Evolutionary conservation across 1,140 invertebrate genomes (phyloP).

Genomic region (Caenorhabditis remanei): DNA sequence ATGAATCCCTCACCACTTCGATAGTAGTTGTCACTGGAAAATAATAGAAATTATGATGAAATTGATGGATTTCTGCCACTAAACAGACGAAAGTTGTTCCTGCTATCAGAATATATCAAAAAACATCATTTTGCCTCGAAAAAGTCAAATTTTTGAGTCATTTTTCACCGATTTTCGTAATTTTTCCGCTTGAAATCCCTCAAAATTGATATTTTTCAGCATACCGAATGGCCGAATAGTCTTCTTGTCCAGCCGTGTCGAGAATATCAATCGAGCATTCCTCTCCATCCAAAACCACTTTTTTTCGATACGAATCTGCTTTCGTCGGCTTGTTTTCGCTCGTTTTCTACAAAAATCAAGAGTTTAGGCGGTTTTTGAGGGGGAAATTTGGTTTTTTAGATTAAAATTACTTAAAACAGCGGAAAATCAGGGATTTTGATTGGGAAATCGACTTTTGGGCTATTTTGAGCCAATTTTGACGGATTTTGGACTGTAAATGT

Average conservation of each 20-base stretch:
- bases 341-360: constrained; percentile 85
- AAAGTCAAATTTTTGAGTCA: neutral
- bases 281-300: constrained; percentile 83
- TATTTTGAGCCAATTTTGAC: too few relatives aligned
- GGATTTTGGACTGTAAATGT: too few relatives aligned
- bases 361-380: constrained; percentile 2
- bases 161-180: neutral
- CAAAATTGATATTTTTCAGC: neutral
- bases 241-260: constrained; percentile 99
- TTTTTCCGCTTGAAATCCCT: neutral
- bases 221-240: constrained; percentile 91
- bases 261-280: constrained; percentile 99
- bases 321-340: constrained; percentile 99
- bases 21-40: constrained; percentile 94
- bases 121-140: too few relatives aligned
- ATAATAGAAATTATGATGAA: neutral
- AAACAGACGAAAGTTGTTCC: too few relatives aligned
- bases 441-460: too few relatives aligned
- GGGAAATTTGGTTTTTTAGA: constrained; percentile 30
- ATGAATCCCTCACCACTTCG: constrained; percentile 98
- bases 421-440: constrained; percentile 3
- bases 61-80: neutral
- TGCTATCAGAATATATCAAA: too few relatives aligned
- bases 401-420: too few relatives aligned
- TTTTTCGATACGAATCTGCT: constrained; percentile 98